Conservation (phyloP, 92 coral and sea anemone genomes). For the Plumapathes pennacea region DNA sequence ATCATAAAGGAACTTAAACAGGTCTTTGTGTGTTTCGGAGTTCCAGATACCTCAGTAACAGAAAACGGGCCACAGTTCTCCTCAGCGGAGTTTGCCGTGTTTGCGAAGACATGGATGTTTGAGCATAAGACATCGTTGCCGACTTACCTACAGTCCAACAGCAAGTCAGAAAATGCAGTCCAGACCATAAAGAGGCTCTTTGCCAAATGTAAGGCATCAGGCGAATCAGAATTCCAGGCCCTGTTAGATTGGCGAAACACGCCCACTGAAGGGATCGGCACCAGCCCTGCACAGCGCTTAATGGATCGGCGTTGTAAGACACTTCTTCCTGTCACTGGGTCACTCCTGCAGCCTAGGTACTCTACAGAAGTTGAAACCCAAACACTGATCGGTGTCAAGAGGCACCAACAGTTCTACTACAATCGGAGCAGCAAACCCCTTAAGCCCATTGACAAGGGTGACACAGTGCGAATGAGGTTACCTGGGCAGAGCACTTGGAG, state of each 20-base stretch:
- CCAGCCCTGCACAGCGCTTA: background rate
- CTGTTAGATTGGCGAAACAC: no score
- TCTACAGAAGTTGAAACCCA: no score
- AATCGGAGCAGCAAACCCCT: background rate
- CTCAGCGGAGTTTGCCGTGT: background rate
- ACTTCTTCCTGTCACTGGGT: no score
- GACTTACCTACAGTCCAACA: background rate
- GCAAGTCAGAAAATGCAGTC: background rate
- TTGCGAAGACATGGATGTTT: background rate
- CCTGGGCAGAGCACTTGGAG: background rate
- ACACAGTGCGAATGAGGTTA: constrained; percentile 1
- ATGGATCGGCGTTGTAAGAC: background rate
- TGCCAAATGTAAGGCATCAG: background rate
- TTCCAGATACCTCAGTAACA: no score
- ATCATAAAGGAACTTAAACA: no score
- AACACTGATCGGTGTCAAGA: background rate
- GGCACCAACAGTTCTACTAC: background rate
- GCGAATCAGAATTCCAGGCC: background rate
- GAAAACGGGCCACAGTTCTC: no score
- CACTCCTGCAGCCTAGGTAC: no score
- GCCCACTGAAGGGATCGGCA: background rate
- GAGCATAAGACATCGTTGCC: background rate
- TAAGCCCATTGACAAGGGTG: no score
- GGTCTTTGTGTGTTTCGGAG: no score
- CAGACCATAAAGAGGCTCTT: no score